Conservation (phyloP, 1,140 invertebrate species). For the Drosophila virilis region DNA sequence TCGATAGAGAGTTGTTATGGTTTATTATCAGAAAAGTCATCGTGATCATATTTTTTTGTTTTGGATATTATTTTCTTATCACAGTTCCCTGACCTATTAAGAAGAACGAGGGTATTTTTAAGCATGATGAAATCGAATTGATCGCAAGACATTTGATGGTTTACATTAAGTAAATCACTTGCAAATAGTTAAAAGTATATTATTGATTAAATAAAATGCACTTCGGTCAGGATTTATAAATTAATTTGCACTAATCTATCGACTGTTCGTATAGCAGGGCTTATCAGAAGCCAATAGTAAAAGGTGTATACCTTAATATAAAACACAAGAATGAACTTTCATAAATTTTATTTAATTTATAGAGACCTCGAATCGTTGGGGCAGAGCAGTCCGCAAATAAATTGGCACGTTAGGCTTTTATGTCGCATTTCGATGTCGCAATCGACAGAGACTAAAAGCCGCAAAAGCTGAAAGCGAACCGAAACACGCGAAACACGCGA, state of each 20-base stretch:
- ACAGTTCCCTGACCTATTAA: conserved; percentile 7
- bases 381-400: conserved; percentile 72
- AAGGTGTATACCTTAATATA: no score
- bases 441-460: conserved; percentile 41
- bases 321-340: no score
- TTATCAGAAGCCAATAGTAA: not conserved
- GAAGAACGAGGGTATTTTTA: not conserved
- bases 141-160: not conserved
- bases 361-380: conserved; percentile 51
- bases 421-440: conserved; percentile 58
- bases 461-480: not conserved
- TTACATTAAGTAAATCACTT: conserved; percentile 1
- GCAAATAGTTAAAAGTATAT: not conserved
- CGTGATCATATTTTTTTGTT: not conserved
- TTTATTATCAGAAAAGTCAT: not conserved
- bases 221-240: conserved; percentile 2
- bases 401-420: conserved; percentile 62
- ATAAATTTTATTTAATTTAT: no score
- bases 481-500: not conserved
- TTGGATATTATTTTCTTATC: conserved; percentile 2
- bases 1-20: not conserved
- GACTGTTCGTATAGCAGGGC: not conserved
- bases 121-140: conserved; percentile 12
- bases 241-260: not conserved
- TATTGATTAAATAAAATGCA: not conserved